Evolutionary conservation across 2,113 vertebrate species (phyloP).

Genomic region (Aviceda subcristata): DNA sequence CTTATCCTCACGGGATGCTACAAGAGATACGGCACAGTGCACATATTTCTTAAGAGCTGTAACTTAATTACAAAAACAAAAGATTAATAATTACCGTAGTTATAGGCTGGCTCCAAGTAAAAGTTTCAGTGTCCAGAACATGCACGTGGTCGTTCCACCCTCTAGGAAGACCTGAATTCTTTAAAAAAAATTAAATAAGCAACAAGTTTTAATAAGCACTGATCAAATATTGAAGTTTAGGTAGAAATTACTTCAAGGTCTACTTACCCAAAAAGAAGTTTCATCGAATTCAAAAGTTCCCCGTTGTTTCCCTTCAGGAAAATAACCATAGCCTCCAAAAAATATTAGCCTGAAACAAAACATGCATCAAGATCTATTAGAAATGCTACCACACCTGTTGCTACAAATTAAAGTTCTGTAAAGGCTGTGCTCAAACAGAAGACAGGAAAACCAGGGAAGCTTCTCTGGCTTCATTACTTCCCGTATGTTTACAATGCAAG

Average conservation of each 20-base stretch:
- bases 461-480: neutral
- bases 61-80: neutral
- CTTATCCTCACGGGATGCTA: neutral
- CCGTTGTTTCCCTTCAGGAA: constrained; percentile 80
- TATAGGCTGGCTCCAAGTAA: constrained; percentile 88
- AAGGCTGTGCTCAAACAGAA: neutral
- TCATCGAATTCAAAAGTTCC: constrained; percentile 95
- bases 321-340: constrained; percentile 96
- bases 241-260: neutral
- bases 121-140: constrained; percentile 89
- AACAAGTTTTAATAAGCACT: neutral
- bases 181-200: neutral
- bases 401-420: neutral
- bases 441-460: neutral
- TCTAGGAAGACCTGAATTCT: constrained; percentile 85
- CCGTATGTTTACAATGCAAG: accelerated
- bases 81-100: constrained; percentile 79
- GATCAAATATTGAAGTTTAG: neutral
- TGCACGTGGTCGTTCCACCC: constrained; percentile 98
- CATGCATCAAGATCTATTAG: neutral
- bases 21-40: neutral
- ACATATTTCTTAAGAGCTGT: neutral
- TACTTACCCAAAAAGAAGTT: constrained; percentile 86
- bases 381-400: neutral
- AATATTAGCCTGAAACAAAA: constrained; percentile 83